A percentile compares a stretch with the other conserved stretches of the same genome.
Conservation (phyloP, 1,140 invertebrate species). For the Samia ricini region DNA sequence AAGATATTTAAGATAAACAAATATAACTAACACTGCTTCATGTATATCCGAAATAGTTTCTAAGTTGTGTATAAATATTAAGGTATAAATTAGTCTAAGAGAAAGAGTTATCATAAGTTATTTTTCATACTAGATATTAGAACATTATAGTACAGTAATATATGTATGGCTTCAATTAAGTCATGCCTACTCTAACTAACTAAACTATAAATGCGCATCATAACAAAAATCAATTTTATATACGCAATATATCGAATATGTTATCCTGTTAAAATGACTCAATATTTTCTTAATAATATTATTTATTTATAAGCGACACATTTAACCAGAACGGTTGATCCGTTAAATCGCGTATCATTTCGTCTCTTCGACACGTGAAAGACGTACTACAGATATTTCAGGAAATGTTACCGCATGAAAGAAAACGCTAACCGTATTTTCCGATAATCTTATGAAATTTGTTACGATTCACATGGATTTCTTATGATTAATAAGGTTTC, state of each 20-base stretch:
- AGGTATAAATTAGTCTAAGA: too few species aligned
- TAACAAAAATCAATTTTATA: background rate
- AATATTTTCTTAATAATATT: too few species aligned
- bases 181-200: background rate
- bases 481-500: background rate
- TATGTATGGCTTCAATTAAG: background rate
- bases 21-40: too few species aligned
- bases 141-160: background rate
- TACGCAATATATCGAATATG: background rate
- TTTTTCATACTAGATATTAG: background rate
- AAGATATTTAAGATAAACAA: too few species aligned
- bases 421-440: conserved; percentile 18
- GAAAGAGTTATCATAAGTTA: too few species aligned
- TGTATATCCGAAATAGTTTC: too few species aligned
- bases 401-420: conserved; percentile 45
- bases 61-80: too few species aligned
- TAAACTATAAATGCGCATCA: background rate
- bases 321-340: conserved; percentile 36
- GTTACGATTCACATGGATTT: conserved; percentile 2
- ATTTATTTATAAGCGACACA: background rate
- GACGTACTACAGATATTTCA: conserved; percentile 47
- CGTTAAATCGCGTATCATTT: conserved; percentile 42
- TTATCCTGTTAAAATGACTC: background rate
- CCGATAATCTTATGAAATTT: conserved; percentile 13
- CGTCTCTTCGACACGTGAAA: conserved; percentile 47